Base-by-base conservation (phyloP, 2,113 vertebrate genomes). In the Myiozetetes cayanensis region DNA sequence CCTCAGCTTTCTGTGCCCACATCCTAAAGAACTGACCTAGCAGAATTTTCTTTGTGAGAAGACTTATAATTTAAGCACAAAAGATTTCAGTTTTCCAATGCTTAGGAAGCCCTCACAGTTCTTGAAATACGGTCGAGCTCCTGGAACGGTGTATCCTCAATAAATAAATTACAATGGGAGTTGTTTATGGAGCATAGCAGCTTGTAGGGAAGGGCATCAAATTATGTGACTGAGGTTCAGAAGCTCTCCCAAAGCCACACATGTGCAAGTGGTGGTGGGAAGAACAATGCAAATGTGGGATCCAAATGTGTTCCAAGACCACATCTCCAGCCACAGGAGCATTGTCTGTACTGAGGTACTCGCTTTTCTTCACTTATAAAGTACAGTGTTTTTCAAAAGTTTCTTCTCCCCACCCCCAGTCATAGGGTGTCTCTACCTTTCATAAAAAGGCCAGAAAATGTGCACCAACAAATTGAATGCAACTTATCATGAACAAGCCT, bases 221-320 rank as follows among this genome's bases (percentile, higher is more conserved):
- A 41, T 33, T 90, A 61, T 35, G 21, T 18, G 77, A 28, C 31
- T 33, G 28, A 46, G 20, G 18, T 62, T 65, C 63, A 37, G 49
- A 68, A 66, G 39, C 28, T 66, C 37, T 55, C 43, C 52, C 18
- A 39, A 43, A 52, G 43, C 44, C 43, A 30, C 43, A 30, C 13
- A 35, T 0, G 0, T 23, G 17, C 31, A 56, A 47, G 46, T 0
- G 0, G 20, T 6, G 13, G 27, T n/a, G 28, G 31, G 22, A 87
- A 15, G 41, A 37, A 8, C 24, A 71, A 22, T 1, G 5, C 20
- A 28, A 31, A 12, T 6, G 14, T 50, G 28, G 44, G 39, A 31
- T 62, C 37, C 37, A 41, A 41, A 41, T 41, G 49, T 0, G 0
- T 35, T 71, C 43, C 31, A 46, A 61, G 50, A 75, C 30, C 33